Evolutionary conservation across 2,888 invertebrate genomes (phyloP).

Genomic region (Himalopsyche kuldschensis): DNA sequence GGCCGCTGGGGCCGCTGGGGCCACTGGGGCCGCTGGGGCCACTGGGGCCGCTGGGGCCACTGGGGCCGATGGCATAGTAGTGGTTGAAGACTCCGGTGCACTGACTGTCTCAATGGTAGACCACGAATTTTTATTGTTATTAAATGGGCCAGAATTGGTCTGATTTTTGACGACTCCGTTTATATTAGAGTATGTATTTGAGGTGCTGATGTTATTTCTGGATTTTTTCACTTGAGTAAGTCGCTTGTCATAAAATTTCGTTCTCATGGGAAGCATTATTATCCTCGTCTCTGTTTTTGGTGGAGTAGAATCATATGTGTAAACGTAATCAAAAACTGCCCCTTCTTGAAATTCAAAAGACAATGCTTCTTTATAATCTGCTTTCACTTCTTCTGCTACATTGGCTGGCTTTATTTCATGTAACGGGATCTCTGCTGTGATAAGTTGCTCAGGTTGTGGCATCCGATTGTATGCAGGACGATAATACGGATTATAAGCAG

Average conservation of each 20-base stretch:
- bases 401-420: not conserved
- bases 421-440: not conserved
- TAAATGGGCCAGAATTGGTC: not conserved
- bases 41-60: not conserved
- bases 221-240: not conserved
- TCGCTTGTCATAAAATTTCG: not conserved
- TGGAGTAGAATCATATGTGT: slow-evolving; percentile 21
- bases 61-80: not conserved
- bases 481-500: not conserved
- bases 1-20: not conserved
- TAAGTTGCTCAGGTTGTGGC: not conserved
- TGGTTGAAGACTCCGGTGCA: not conserved
- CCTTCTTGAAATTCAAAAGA: slow-evolving; percentile 22
- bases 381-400: not conserved
- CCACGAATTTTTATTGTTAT: not conserved
- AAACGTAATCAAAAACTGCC: slow-evolving; percentile 31
- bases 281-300: not conserved
- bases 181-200: not conserved
- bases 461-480: not conserved
- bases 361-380: not conserved
- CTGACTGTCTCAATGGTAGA: not conserved
- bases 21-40: too few species aligned
- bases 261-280: not conserved
- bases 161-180: not conserved
- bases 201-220: not conserved